phyloP scores from a whole-genome alignment of 2,888 invertebrate genomes.

The Tipula lateralis region DNA sequence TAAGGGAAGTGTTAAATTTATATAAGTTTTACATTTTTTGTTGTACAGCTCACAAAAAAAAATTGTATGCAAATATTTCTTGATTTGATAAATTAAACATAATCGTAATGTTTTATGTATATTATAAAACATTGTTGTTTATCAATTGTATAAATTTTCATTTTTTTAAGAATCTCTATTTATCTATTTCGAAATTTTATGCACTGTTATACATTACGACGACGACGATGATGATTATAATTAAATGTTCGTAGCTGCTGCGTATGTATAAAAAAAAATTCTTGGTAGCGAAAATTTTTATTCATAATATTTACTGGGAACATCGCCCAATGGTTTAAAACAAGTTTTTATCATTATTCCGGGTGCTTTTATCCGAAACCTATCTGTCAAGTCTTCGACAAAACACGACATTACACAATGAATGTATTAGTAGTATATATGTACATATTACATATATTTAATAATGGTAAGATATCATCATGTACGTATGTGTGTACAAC shows the following conservation, averaged over 20 bases:
- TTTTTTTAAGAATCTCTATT: not conserved
- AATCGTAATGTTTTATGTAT: not conserved
- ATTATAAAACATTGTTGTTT: not conserved
- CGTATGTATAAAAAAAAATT: not conserved
- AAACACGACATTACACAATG: not conserved
- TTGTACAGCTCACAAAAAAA: not conserved
- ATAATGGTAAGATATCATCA: no score
- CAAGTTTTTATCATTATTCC: not conserved
- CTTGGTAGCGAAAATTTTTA: not conserved
- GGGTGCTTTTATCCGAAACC: not conserved
- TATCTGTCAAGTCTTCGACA: not conserved
- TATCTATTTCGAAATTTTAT: conserved; percentile 12
- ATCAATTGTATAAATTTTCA: not conserved
- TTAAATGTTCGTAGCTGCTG: not conserved
- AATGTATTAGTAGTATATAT: not conserved
- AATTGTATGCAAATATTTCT: conserved; percentile 26
- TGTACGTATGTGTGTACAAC: not conserved
- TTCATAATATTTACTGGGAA: not conserved
- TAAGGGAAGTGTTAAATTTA: conserved; percentile 28
- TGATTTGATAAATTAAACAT: not conserved
- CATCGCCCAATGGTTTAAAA: not conserved
- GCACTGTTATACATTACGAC: not conserved
- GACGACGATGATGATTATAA: not conserved
- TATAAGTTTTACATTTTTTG: not conserved
- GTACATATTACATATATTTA: not conserved